Percentiles rank a stretch among this genome's conserved stretches.
phyloP scores from a whole-genome alignment of 2,888 invertebrate species.

The Apodemia mormo region DNA sequence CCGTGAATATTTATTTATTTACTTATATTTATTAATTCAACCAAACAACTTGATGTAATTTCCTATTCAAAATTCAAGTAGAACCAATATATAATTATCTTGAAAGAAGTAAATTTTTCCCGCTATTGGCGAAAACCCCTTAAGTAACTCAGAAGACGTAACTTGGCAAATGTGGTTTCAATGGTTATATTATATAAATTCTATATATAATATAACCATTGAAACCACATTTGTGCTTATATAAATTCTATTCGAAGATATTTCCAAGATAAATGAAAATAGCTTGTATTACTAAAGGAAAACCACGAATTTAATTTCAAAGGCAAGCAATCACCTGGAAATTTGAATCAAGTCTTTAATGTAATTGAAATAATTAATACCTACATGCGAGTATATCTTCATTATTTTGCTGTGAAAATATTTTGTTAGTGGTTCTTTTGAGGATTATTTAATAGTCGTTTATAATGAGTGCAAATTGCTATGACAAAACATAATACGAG shows the following conservation, averaged over 20 bases:
- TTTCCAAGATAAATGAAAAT: conserved; percentile 2
- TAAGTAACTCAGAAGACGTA: background rate
- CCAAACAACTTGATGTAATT: too few relatives aligned
- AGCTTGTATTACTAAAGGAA: conserved; percentile 1
- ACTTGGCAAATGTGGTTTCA: conserved; percentile 8
- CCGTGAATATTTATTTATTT: too few relatives aligned
- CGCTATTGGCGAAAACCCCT: background rate
- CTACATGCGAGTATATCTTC: background rate
- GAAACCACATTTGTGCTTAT: too few relatives aligned
- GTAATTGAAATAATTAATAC: background rate
- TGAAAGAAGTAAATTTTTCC: background rate
- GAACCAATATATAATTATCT: too few relatives aligned
- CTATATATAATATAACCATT: too few relatives aligned
- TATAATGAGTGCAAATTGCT: too few relatives aligned
- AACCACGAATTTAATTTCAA: background rate
- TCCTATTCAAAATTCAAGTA: too few relatives aligned
- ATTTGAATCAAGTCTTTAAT: background rate
- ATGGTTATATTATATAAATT: too few relatives aligned
- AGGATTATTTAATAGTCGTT: background rate
- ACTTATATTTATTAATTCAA: too few relatives aligned
- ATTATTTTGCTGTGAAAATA: background rate
- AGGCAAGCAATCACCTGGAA: background rate
- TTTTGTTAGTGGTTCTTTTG: background rate
- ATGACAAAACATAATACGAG: too few relatives aligned
- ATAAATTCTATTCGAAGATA: conserved; percentile 1